These are phyloP conservation scores for Pterostichus madidus DNA, from an alignment of 2,888 invertebrate genomes.

Conservation along the genomic window DNA sequence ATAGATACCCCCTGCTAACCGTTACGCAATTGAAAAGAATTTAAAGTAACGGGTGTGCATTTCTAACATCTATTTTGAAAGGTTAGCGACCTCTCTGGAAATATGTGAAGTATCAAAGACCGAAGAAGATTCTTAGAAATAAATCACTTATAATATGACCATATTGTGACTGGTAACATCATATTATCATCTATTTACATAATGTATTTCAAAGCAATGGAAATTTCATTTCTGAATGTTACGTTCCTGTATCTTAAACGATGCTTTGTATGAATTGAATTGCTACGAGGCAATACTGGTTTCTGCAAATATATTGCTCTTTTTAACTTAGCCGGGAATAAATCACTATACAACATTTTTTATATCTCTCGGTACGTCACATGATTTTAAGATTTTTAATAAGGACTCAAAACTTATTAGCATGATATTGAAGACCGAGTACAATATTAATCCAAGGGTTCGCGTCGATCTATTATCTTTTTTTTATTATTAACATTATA, in stretches of 20 bases:
- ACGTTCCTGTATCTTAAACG: constrained; percentile 21
- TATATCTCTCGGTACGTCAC: no score
- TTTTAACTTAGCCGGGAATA: background rate
- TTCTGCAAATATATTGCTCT: constrained; percentile 1
- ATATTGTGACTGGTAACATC: constrained; percentile 50
- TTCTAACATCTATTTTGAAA: constrained; percentile 27
- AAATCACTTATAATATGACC: constrained; percentile 35
- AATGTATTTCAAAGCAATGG: constrained; percentile 51
- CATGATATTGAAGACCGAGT: no score
- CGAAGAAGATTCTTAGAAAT: constrained; percentile 39
- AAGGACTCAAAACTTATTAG: no score
- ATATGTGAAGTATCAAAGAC: constrained; percentile 36
- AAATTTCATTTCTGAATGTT: constrained; percentile 53
- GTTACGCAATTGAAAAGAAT: constrained; percentile 49
- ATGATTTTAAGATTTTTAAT: no score
- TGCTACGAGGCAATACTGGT: background rate
- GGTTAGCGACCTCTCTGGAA: constrained; percentile 34
- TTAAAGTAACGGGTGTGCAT: constrained; percentile 46
- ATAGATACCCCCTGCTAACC: constrained; percentile 45
- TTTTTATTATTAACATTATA: no score
- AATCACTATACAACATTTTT: no score
- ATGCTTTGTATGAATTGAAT: background rate
- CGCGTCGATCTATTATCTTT: no score
- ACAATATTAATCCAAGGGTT: no score
- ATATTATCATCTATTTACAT: constrained; percentile 63